phyloP scores from a whole-genome alignment of 2,888 invertebrate species.

The Nephrocerus scutellatus region DNA sequence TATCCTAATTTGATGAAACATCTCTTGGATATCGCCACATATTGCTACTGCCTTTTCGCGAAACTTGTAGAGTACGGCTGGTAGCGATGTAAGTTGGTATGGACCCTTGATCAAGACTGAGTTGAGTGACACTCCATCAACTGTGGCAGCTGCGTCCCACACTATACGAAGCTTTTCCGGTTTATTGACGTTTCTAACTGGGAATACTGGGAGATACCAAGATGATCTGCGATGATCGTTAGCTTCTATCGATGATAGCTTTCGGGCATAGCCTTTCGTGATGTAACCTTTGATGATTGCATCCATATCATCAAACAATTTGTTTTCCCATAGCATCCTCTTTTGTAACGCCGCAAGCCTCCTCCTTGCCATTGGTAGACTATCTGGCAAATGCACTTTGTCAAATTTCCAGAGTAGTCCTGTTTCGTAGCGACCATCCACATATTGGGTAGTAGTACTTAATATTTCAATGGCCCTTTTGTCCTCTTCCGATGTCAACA shows the following conservation, averaged over 20 bases:
- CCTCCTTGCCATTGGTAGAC: slow-evolving; percentile 10
- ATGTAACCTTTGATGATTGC: slow-evolving; percentile 7
- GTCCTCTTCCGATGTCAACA: slow-evolving; percentile 1
- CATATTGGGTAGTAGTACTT: slow-evolving; percentile 6
- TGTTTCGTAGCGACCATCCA: not conserved
- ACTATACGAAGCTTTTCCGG: slow-evolving; percentile 26
- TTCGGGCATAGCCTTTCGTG: slow-evolving; percentile 8
- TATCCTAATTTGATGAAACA: slow-evolving; percentile 21
- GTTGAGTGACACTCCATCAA: slow-evolving; percentile 26
- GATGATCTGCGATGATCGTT: slow-evolving; percentile 3
- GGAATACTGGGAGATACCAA: slow-evolving; percentile 28
- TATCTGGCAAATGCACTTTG: slow-evolving; percentile 4
- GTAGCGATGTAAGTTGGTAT: slow-evolving; percentile 30
- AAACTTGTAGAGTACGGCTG: slow-evolving; percentile 35
- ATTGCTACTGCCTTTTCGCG: slow-evolving; percentile 32
- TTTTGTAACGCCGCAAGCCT: slow-evolving; percentile 2
- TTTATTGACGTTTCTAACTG: slow-evolving; percentile 26
- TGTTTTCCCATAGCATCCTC: slow-evolving; percentile 2
- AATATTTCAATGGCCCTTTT: slow-evolving; percentile 8
- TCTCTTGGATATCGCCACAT: slow-evolving; percentile 26
- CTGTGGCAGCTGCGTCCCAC: slow-evolving; percentile 30
- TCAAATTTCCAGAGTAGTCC: not conserved
- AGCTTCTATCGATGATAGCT: not conserved
- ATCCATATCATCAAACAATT: slow-evolving; percentile 1
- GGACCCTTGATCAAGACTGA: slow-evolving; percentile 30